Percentiles rank a stretch among this genome's conserved stretches.
phyloP scores from a whole-genome alignment of 2,888 invertebrate genomes.

The Chymomyza fuscimana region DNA sequence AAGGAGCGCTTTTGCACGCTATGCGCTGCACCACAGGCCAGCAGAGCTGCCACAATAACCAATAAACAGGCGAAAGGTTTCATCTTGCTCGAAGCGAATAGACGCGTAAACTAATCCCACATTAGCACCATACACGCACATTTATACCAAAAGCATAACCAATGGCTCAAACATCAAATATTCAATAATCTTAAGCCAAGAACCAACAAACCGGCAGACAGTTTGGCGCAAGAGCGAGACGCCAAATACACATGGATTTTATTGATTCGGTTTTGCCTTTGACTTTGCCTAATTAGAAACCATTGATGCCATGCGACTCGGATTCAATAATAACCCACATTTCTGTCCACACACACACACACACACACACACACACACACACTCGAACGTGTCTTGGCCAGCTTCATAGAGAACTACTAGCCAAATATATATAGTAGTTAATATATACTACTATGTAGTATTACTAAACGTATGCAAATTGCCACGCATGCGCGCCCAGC shows the following conservation, averaged over 20 bases:
- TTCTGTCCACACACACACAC: constrained; percentile 5
- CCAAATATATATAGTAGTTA: not conserved
- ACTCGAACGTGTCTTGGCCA: too few relatives aligned
- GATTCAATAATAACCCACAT: constrained; percentile 49
- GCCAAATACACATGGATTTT: not conserved
- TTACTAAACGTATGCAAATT: constrained; percentile 54
- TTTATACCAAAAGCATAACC: constrained; percentile 56
- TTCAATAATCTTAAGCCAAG: constrained; percentile 23
- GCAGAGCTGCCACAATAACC: constrained; percentile 62
- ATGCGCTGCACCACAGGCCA: constrained; percentile 58
- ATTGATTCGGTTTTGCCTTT: not conserved
- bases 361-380: not conserved
- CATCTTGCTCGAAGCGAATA: constrained; percentile 62
- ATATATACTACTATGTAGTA: not conserved
- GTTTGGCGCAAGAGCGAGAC: constrained; percentile 3
- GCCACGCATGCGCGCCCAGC: constrained; percentile 56
- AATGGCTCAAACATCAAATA: constrained; percentile 21
- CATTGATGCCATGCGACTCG: constrained; percentile 30
- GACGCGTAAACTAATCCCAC: constrained; percentile 67
- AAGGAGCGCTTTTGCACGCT: constrained; percentile 55
- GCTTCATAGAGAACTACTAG: not conserved
- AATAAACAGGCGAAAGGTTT: constrained; percentile 66
- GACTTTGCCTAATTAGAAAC: constrained; percentile 42
- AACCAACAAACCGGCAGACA: constrained; percentile 20
- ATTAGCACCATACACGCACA: constrained; percentile 42